Evolutionary conservation across 2,113 vertebrate genomes (phyloP).

Genomic region (Mixornis gularis): DNA sequence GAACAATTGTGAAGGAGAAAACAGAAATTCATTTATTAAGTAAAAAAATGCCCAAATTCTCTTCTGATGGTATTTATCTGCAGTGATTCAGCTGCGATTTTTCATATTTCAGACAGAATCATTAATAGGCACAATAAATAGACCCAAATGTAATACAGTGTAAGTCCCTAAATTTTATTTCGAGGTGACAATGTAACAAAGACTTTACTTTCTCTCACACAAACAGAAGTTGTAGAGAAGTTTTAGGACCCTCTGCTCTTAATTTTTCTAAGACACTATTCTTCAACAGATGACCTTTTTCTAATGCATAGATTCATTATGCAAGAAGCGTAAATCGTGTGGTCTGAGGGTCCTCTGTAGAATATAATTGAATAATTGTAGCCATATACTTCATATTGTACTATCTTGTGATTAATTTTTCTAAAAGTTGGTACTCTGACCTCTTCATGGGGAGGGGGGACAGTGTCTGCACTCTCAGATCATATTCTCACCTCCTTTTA

Average conservation of each 20-base stretch:
- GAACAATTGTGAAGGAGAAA: constrained; percentile 67
- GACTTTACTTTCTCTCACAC: not conserved
- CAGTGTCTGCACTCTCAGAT: not conserved
- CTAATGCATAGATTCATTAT: not conserved
- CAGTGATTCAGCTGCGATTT: constrained; percentile 63
- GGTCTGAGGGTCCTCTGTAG: not conserved
- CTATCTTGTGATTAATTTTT: not conserved
- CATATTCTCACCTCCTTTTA: not conserved
- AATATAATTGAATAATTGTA: not conserved
- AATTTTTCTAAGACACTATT: not conserved
- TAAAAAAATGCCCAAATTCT: constrained; percentile 42
- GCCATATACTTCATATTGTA: not conserved
- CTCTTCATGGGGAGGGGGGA: fast-evolving
- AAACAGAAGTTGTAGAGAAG: not conserved
- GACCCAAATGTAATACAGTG: not conserved
- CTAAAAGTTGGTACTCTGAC: not conserved
- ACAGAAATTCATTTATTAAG: constrained; percentile 62
- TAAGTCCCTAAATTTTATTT: not conserved
- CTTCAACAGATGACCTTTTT: not conserved
- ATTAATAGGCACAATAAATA: not conserved
- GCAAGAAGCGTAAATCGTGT: not conserved
- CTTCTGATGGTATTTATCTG: constrained; percentile 64
- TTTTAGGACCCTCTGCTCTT: not conserved
- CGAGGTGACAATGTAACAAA: not conserved
- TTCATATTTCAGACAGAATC: constrained; percentile 32